Evolutionary conservation across 1,140 invertebrate species (phyloP).

Genomic region (Eupeodes corollae): DNA sequence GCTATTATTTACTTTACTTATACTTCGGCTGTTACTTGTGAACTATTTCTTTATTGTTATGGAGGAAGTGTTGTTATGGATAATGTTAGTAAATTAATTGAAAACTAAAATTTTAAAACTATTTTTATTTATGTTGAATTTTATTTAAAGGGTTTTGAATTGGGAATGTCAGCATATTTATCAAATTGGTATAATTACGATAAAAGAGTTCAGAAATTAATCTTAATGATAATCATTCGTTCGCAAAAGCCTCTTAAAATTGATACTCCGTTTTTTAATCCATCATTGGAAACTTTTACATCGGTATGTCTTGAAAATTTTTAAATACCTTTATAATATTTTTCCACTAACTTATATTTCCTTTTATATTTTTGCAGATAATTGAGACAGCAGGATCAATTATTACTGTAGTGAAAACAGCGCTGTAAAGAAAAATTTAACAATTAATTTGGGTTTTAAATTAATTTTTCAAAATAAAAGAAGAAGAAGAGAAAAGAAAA

Average conservation of each 20-base stretch:
- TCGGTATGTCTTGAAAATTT: conserved; percentile 22
- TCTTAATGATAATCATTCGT: conserved; percentile 21
- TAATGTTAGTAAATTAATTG: no score
- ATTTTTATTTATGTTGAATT: neutral
- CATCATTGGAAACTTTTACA: conserved; percentile 21
- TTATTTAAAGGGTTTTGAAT: conserved; percentile 14
- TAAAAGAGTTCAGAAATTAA: conserved; percentile 22
- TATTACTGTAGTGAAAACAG: conserved; percentile 26
- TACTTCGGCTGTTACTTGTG: conserved; percentile 17
- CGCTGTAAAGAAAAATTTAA: no score
- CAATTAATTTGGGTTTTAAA: no score
- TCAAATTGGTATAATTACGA: conserved; percentile 26
- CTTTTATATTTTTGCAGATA: conserved; percentile 19
- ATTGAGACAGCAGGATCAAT: conserved; percentile 28
- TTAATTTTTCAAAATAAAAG: no score
- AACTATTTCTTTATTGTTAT: conserved; percentile 26
- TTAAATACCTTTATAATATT: no score
- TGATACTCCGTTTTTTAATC: conserved; percentile 31
- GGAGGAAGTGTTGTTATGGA: conserved; percentile 25
- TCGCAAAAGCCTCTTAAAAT: conserved; percentile 19
- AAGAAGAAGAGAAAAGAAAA: no score
- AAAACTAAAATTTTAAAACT: no score
- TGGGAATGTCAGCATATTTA: conserved; percentile 15
- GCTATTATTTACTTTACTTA: conserved; percentile 27
- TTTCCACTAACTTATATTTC: no score